Evolutionary conservation across 2,797 vertebrate genomes (phyloP).

Genomic region (Lemur catta): DNA sequence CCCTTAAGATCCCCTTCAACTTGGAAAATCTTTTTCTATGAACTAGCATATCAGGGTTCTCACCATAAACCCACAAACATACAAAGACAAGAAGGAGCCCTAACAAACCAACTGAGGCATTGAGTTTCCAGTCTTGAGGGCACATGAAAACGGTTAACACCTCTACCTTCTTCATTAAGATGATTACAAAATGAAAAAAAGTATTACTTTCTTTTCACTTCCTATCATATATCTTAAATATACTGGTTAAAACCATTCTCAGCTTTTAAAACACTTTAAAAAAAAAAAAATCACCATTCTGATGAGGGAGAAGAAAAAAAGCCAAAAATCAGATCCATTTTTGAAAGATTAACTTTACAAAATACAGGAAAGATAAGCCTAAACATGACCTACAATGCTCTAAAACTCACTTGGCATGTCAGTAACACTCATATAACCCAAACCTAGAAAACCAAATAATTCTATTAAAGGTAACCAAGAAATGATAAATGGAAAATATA

Average conservation of each 20-base stretch:
- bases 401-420: constrained; percentile 23
- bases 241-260: not conserved
- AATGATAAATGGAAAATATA: constrained; percentile 50
- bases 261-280: constrained; percentile 44
- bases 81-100: constrained; percentile 1
- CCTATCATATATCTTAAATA: not conserved
- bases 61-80: not conserved
- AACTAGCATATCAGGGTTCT: not conserved
- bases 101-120: not conserved
- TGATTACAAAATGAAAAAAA: not conserved
- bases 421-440: constrained; percentile 1
- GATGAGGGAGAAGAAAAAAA: constrained; percentile 7
- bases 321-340: constrained; percentile 10
- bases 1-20: not conserved
- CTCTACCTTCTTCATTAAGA: constrained; percentile 19
- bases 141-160: not conserved
- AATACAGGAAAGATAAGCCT: constrained; percentile 25
- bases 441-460: constrained; percentile 40
- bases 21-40: constrained; percentile 8
- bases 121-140: not conserved
- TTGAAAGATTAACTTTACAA: constrained; percentile 47
- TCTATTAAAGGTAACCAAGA: constrained; percentile 43
- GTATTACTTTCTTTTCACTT: constrained; percentile 25
- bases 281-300: constrained; percentile 12
- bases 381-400: not conserved